Base-by-base conservation (phyloP, 2,797 vertebrate species). In the Benthosema pterotum region DNA sequence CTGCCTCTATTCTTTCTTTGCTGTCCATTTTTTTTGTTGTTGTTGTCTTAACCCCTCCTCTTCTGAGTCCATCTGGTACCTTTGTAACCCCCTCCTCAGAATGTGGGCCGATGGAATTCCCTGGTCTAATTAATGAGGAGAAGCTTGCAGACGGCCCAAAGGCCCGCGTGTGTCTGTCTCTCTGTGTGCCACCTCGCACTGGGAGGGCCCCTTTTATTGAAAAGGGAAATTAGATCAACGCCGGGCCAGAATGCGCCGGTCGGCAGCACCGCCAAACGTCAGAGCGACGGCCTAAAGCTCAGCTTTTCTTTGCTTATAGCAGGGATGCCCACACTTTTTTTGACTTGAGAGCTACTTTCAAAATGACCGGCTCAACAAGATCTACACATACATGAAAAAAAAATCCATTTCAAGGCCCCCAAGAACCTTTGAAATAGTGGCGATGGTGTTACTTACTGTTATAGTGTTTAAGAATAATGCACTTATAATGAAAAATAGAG, bases 51-150 rank as follows among this genome's bases (percentile, higher is more conserved):
- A 81, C 84, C 80, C 87, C 90, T 38, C 32, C 32, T 38, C 91
- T 87, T 90, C 82, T 73, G 84, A 83, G 92, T 93, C 93, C 93
- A 94, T 94, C 93, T 94, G 93, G 87, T 93, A 91, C 87, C 86
- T 92, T 88, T 89, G 88, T 38, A 38, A 32, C 7, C 32, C 32
- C n/a, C 18, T 50, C 16, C 84, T 85, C 84, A 88, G 87, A 92
- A 91, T 77, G 73, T 60, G 87, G 88, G 89, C 89, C 85, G 75
- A 73, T 87, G 85, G 91, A 92, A 93, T 92, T 93, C 92, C 91
- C 92, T 79, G 83, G 91, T 89, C 92, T 94, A 94, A 94, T 94
- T 94, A 94, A 89, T 87, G 87, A 92, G 90, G 75, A 91, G 87
- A 89, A 90, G 87, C 84, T 86, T 89, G 87, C 92, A 92, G 91